Evolutionary conservation across 1,140 invertebrate species (phyloP), one percentile per base, ranked within the genome.

Genomic region (Rhyzopertha dominica): DNA sequence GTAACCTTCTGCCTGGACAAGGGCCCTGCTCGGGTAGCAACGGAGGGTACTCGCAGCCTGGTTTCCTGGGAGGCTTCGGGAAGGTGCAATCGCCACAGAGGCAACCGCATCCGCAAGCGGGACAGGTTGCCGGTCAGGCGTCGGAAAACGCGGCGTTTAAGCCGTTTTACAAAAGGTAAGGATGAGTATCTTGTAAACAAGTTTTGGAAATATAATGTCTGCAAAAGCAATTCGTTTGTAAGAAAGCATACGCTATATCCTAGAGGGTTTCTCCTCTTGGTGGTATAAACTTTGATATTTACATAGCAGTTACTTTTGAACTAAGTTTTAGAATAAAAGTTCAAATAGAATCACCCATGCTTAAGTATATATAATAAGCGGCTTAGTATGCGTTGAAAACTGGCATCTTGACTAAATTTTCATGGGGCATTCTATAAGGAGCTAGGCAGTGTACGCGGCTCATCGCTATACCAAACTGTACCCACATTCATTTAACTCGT

Each of bases 91-190:
- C 75, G 72, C 65, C 75, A 65, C 53, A 74, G 63, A 43, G 71
- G 65, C 67, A 61, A 71, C 66, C 58, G 73, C 47, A 48, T 71
- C 54, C 57, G 71, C 76, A 69, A 54, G 68, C 67, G 48, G 25
- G 73, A 63, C 58, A 70, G 71, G 58, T 80, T 76, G 25, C 69
- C 74, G 57, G 76, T 76, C 61, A 77, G 79, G 69, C 73, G 42
- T 46, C 58, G 53, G 72, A 79, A 52, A 75, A 79, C 51, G 79
- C 85, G 25, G 82, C 82, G 58, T 91, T 90, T 63, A 89, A 89
- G 68, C 86, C 87, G 36, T 86, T 90, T 68, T 90, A 88, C 66
- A 91, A 90, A 74, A 88, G 84, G 87, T 90, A 65, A 74, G 70
- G 71, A 8, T 14, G 10, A 13, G 8, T 5, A 14, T 10, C 1